These are phyloP conservation scores for Ateles fusciceps DNA, from an alignment of 2,797 vertebrate genomes.

Conservation along the genomic window DNA sequence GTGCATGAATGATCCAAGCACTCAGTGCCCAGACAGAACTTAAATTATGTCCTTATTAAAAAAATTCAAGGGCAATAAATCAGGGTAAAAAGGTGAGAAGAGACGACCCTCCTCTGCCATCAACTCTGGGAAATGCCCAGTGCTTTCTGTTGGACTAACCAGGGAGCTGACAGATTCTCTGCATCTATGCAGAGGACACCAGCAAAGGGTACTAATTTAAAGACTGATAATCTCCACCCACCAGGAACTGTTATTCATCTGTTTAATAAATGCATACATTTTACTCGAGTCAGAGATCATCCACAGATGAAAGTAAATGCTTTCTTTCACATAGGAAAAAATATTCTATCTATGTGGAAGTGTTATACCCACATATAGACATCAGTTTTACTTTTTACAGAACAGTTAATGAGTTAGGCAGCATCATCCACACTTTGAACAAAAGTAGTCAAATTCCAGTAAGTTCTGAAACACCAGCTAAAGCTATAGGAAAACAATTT, in stretches of 20 bases:
- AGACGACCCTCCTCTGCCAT: slow-evolving; percentile 29
- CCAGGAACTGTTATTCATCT: background rate
- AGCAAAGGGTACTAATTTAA: too few relatives aligned
- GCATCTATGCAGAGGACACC: background rate
- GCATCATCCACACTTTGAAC: background rate
- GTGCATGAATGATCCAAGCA: slow-evolving; percentile 61
- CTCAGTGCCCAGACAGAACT: slow-evolving; percentile 44
- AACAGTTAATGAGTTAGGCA: background rate
- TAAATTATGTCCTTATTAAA: slow-evolving; percentile 69
- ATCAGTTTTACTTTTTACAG: slow-evolving; percentile 11
- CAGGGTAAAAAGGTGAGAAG: slow-evolving; percentile 33
- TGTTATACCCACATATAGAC: background rate
- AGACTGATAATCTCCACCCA: background rate
- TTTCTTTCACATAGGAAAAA: background rate
- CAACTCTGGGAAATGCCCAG: background rate
- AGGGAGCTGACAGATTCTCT: background rate
- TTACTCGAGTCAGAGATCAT: background rate
- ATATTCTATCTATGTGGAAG: background rate
- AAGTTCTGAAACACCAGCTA: background rate
- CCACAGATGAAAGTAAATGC: background rate
- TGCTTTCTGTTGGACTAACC: background rate
- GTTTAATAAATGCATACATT: background rate
- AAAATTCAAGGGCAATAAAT: slow-evolving; percentile 56
- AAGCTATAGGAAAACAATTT: background rate
- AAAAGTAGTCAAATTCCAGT: background rate